Percentiles rank a stretch among this genome's conserved stretches.
These are phyloP conservation scores for Hozukius guyotensis DNA, from an alignment of 2,797 vertebrate species.

Conservation along the genomic window DNA sequence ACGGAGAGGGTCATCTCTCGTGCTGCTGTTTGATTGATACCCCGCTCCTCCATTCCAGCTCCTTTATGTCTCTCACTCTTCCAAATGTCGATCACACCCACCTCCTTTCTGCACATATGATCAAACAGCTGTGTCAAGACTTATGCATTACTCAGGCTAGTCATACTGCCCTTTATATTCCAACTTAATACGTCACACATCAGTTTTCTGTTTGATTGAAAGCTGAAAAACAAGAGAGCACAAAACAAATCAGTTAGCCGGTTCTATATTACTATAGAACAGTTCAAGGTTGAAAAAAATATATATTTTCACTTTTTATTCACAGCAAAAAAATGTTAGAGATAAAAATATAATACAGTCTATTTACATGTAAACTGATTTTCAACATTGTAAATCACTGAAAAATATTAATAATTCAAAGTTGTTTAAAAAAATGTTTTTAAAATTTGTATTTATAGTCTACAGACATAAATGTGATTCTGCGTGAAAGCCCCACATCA, in stretches of 20 bases:
- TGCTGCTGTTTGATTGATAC: constrained; percentile 78
- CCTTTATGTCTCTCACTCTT: constrained; percentile 35
- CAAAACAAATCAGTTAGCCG: background rate
- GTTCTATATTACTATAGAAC: background rate
- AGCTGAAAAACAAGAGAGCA: background rate
- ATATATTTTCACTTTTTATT: background rate
- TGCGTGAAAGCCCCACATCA: background rate
- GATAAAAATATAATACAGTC: background rate
- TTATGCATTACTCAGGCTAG: constrained; percentile 36
- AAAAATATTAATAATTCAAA: background rate
- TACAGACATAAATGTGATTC: background rate
- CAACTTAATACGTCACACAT: background rate
- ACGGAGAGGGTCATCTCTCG: constrained; percentile 65
- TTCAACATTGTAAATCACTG: background rate
- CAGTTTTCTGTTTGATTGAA: background rate
- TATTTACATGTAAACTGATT: background rate
- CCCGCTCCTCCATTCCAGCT: constrained; percentile 4
- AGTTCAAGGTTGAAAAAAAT: background rate
- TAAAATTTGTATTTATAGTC: background rate
- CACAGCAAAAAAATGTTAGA: background rate
- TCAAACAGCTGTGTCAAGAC: constrained; percentile 45
- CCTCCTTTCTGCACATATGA: background rate
- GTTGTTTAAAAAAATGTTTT: background rate
- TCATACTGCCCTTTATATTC: constrained; percentile 35
- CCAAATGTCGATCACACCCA: constrained; percentile 30